Percentiles rank a stretch among this genome's conserved stretches.
Evolutionary conservation across 2,797 vertebrate genomes (phyloP).

Genomic region (Rhinichthys osculus): DNA sequence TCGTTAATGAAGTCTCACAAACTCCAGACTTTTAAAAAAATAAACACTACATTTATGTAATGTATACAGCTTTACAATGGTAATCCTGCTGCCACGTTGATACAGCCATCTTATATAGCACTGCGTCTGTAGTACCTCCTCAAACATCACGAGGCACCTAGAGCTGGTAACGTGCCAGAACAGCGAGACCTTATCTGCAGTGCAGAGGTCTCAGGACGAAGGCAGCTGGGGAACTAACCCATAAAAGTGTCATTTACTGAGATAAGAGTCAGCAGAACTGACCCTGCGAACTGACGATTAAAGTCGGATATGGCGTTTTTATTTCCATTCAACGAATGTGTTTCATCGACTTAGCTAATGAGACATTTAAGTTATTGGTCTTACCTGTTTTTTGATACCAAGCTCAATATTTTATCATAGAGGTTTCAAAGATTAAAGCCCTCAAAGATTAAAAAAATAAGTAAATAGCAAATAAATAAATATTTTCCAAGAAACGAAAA

Average conservation of each 20-base stretch:
- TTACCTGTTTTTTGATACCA: background rate
- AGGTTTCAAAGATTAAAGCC: background rate
- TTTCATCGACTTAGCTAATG: background rate
- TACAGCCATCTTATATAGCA: background rate
- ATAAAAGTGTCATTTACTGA: conserved; percentile 82
- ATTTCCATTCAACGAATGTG: conserved; percentile 58
- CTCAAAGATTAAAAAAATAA: background rate
- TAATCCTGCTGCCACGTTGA: background rate
- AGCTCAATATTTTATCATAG: conserved; percentile 8
- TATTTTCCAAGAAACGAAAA: background rate
- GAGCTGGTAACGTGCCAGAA: conserved; percentile 64
- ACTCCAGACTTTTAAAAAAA: background rate
- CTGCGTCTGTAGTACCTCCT: background rate
- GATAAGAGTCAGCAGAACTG: conserved; percentile 73
- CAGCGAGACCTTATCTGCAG: conserved; percentile 77
- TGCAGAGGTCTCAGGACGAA: conserved; percentile 77
- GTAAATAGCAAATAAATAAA: conserved; percentile 20
- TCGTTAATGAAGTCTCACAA: background rate
- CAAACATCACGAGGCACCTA: conserved; percentile 17
- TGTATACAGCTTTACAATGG: background rate
- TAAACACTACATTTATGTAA: background rate
- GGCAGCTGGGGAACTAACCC: conserved; percentile 74
- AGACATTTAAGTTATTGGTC: background rate
- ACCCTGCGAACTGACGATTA: conserved; percentile 58
- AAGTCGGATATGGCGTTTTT: conserved; percentile 62